Evolutionary conservation across 2,797 vertebrate genomes (phyloP).

Genomic region (Pipistrellus pipistrellus): DNA sequence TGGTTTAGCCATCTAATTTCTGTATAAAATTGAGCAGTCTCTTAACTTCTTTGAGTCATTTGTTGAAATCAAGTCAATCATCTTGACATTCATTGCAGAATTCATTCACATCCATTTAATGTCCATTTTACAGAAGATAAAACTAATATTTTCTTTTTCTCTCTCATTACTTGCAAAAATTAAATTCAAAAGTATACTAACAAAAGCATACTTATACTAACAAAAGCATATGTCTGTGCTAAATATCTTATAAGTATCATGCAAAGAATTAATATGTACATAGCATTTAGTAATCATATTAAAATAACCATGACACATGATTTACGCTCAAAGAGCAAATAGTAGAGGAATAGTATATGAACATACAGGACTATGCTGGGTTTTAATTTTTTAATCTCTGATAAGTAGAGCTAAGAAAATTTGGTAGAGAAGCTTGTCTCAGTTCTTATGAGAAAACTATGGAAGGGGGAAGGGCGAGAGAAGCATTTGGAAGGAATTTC

Average conservation of each 20-base stretch:
- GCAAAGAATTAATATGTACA: neutral
- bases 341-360: neutral
- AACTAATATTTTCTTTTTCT: neutral
- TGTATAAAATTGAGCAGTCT: neutral
- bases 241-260: neutral
- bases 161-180: neutral
- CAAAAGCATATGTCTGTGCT: too few species aligned
- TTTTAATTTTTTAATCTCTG: constrained; percentile 31
- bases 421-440: constrained; percentile 43
- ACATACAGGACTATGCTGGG: neutral
- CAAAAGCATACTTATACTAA: neutral
- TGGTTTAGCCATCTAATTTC: neutral
- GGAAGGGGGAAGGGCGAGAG: constrained; percentile 55
- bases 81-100: too few species aligned
- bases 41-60: neutral
- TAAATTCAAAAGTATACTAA: constrained; percentile 38
- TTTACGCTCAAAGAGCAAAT: neutral
- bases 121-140: neutral
- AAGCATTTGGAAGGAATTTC: constrained; percentile 79
- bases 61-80: too few species aligned
- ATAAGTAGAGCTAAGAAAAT: constrained; percentile 21
- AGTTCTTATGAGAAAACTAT: constrained; percentile 43
- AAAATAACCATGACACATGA: neutral
- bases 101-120: neutral
- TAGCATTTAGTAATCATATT: neutral